These are phyloP conservation scores for Microtus ochrogaster DNA, from an alignment of 2,113 vertebrate species.

Conservation along the genomic window DNA sequence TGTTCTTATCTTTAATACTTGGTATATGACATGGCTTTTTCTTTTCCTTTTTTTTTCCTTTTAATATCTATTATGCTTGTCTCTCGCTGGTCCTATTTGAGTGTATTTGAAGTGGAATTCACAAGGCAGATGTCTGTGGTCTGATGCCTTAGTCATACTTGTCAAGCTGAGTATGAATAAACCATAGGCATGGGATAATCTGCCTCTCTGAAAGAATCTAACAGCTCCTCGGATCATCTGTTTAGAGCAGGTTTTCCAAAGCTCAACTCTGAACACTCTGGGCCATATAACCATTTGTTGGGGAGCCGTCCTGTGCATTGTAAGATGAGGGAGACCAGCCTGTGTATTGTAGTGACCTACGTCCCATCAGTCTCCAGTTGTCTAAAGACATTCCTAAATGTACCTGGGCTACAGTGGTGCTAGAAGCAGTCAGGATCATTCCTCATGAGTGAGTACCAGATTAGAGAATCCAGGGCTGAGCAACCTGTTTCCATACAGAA, in stretches of 20 bases:
- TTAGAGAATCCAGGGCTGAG: not conserved
- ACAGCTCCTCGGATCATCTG: not conserved
- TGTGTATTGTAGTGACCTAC: not conserved
- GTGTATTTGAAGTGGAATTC: conserved; percentile 18
- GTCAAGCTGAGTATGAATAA: not conserved
- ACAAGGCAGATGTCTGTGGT: not conserved
- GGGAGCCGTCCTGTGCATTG: too few relatives aligned
- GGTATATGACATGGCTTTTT: not conserved
- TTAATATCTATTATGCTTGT: not conserved
- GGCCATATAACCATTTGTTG: not conserved
- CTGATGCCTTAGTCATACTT: not conserved
- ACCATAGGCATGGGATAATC: not conserved
- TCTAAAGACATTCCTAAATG: not conserved
- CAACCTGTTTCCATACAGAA: not conserved
- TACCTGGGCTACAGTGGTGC: not conserved
- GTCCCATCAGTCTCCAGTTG: not conserved
- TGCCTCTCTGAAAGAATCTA: not conserved
- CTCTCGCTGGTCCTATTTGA: not conserved
- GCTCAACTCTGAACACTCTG: not conserved
- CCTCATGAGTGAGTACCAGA: not conserved
- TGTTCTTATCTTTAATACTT: conserved; percentile 23
- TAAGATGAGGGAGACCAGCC: not conserved
- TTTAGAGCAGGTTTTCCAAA: not conserved
- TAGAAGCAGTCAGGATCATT: not conserved
- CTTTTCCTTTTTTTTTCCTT: not conserved